Base-by-base conservation (phyloP, 2,797 vertebrate genomes). In the Danio albolineatus region DNA sequence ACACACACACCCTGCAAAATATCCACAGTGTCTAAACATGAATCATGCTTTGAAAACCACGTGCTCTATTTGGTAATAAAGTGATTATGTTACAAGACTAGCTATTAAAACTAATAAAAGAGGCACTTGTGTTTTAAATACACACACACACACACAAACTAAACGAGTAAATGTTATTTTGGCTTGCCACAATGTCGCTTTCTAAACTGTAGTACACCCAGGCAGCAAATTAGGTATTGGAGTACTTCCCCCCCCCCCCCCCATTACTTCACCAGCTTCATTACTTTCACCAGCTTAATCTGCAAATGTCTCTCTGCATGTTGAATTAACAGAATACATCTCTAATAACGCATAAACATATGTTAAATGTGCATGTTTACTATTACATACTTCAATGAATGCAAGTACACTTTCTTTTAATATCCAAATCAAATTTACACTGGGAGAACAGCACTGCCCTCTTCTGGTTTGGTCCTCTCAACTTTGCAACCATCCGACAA, bases 401-500 rank as follows among this genome's bases (percentile, higher is more conserved):
- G 28, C 1, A 28, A 28, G 28, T 28, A 3, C 28, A 28, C 3
- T 62, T 43, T 43, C 12, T 21, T 53, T 51, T 28, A 17, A 43
- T 9, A 39, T 46, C 12, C 54, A 28, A 28, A 28, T 28, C 28
- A 28, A 59, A 1, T 28, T 13, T 10, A 10, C 36, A 46, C 8
- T 44, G 0, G 14, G 16, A 78, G 19, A 49, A 21, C 39, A 74
- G 36, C 51, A 64, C 77, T 71, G 72, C 59, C 59, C 49, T 9
- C 81, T 65, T 19, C 64, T 79, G 76, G 57, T 12, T 48, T n/a
- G 53, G 54, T n/a, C 73, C 65, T 19, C 21, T 43, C 44, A 39
- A 10, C n/a, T 56, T 43, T 48, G 19, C 8, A 60, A 73, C 16
- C 3, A 7, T 43, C 39, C 16, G 28, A 4, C 8, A 39, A 28